Conservation (phyloP, 2,113 vertebrate genomes). For the Aleadryas rufinucha region DNA sequence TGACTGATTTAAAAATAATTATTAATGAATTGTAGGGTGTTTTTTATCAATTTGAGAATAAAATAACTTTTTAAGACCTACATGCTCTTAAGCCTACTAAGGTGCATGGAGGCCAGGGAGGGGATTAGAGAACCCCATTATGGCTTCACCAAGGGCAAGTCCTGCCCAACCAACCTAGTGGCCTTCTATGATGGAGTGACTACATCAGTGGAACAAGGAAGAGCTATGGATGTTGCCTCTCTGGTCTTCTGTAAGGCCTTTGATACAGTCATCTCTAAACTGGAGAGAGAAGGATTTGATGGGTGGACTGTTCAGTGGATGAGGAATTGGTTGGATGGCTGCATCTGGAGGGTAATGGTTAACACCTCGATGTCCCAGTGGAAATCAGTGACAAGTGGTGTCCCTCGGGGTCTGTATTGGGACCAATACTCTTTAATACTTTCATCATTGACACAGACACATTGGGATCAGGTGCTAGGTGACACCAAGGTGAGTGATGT, state of each 20-base stretch:
- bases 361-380: neutral
- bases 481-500: neutral
- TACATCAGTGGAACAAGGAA: neutral
- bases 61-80: neutral
- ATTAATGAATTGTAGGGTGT: neutral
- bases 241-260: neutral
- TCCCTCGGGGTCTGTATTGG: neutral
- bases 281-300: neutral
- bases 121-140: neutral
- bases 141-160: neutral
- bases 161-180: neutral
- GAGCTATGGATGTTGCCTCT: neutral
- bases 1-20: neutral
- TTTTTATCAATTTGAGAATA: neutral
- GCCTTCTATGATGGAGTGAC: neutral
- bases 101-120: neutral
- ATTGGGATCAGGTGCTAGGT: neutral
- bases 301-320: neutral
- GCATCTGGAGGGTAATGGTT: rapidly evolving
- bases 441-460: neutral
- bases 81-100: neutral
- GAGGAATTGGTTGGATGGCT: neutral
- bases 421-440: neutral
- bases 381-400: neutral
- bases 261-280: neutral